Percentiles rank a stretch among this genome's conserved stretches.
Conservation (phyloP, 2,888 invertebrate species). For the Ophion ellenae region DNA sequence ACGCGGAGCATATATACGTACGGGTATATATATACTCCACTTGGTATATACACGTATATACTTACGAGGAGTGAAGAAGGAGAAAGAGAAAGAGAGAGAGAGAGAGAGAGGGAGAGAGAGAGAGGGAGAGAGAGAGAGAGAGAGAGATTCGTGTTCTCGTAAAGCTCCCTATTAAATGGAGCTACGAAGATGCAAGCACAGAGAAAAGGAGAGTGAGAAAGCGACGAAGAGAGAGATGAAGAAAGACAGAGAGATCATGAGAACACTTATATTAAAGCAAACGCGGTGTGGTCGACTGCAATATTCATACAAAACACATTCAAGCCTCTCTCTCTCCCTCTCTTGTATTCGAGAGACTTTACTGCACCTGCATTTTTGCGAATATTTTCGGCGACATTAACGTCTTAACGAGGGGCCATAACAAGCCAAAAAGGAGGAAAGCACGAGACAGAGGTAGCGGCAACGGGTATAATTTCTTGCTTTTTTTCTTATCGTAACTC, state of each 20-base stretch:
- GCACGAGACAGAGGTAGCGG: conserved; percentile 43
- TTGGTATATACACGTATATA: too few relatives aligned
- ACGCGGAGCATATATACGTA: too few relatives aligned
- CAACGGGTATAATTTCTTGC: conserved; percentile 45
- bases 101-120: neutral
- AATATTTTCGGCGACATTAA: conserved; percentile 82
- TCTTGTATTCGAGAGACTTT: conserved; percentile 61
- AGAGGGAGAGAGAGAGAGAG: neutral
- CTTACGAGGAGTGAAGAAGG: too few relatives aligned
- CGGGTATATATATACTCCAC: too few relatives aligned
- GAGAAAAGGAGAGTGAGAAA: neutral
- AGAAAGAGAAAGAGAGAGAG: neutral
- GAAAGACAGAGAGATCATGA: conserved; percentile 53
- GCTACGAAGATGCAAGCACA: conserved; percentile 51
- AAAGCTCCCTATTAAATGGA: conserved; percentile 63
- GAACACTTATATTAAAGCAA: conserved; percentile 56
- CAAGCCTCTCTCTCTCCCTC: conserved; percentile 4
- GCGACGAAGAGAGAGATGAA: conserved; percentile 19
- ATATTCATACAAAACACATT: conserved; percentile 30
- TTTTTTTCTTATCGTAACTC: conserved; percentile 47
- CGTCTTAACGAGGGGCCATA: conserved; percentile 81
- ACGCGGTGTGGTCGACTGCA: conserved; percentile 67
- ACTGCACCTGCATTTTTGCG: conserved; percentile 82
- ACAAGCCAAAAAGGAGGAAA: conserved; percentile 78
- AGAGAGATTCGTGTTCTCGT: conserved; percentile 39